Percentiles rank a stretch among this genome's conserved stretches.
Conservation (phyloP, 2,888 invertebrate genomes). For the Petrophora chlorosata region DNA sequence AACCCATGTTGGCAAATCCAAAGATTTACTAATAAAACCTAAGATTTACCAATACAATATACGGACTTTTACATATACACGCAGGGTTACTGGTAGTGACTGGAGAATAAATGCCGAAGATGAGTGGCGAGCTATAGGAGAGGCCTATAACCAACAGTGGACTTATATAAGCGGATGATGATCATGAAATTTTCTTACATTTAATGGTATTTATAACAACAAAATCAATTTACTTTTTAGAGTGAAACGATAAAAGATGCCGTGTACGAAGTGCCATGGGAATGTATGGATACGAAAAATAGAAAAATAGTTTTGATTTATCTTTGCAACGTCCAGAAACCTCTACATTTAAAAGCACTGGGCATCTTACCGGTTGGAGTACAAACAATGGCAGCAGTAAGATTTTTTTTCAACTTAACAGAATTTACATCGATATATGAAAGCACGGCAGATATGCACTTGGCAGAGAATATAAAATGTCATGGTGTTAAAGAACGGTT, state of each 20-base stretch:
- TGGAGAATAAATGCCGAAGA: too few relatives aligned
- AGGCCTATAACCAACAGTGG: too few relatives aligned
- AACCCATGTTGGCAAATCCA: too few relatives aligned
- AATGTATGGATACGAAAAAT: slow-evolving; percentile 45
- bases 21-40: too few relatives aligned
- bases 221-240: slow-evolving; percentile 28
- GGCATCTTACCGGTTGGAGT: slow-evolving; percentile 47
- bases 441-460: too few relatives aligned
- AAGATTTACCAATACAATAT: too few relatives aligned
- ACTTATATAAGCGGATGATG: neutral
- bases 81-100: too few relatives aligned
- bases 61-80: too few relatives aligned
- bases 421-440: too few relatives aligned
- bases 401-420: neutral
- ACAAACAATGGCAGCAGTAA: slow-evolving; percentile 49
- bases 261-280: slow-evolving; percentile 51
- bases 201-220: neutral
- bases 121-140: too few relatives aligned
- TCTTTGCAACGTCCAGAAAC: slow-evolving; percentile 41
- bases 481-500: too few relatives aligned
- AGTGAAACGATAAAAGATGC: slow-evolving; percentile 43
- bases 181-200: neutral
- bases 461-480: too few relatives aligned
- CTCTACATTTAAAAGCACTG: slow-evolving; percentile 45
- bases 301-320: slow-evolving; percentile 40